phyloP scores from a whole-genome alignment of 30 jellyfish, hydroid and myxozoan species.

The Hydra vulgaris region DNA sequence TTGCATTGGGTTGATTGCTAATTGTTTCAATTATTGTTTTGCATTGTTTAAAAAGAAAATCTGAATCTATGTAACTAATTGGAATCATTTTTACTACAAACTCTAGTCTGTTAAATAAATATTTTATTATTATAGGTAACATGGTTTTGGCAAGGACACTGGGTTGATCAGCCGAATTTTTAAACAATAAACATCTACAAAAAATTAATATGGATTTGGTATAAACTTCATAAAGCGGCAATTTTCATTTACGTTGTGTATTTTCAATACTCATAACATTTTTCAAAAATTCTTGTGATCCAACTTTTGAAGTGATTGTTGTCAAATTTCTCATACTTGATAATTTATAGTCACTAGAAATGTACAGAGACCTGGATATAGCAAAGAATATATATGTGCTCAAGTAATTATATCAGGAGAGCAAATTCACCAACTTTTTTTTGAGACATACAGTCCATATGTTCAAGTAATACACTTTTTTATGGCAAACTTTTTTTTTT shows the following conservation, averaged over 20 bases:
- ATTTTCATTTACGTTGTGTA: not conserved
- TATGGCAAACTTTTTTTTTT: no score
- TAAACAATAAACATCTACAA: not conserved
- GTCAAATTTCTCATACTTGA: no score
- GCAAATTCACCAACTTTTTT: no score
- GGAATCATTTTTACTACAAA: not conserved
- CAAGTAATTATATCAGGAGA: no score
- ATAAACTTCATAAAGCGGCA: not conserved
- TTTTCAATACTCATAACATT: not conserved
- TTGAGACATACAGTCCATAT: no score
- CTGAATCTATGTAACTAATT: not conserved
- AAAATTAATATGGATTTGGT: no score
- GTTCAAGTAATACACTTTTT: no score
- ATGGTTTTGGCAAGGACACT: not conserved
- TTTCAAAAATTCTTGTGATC: not conserved
- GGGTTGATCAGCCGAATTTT: not conserved
- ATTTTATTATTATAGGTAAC: not conserved
- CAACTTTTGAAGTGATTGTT: no score
- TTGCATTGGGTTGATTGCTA: not conserved
- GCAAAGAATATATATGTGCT: no score
- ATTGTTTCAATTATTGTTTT: not conserved
- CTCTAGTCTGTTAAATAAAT: not conserved
- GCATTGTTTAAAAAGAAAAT: not conserved
- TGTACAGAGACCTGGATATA: no score
- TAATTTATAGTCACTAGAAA: no score